phyloP scores from a whole-genome alignment of 2,113 vertebrate species.

The Arvicanthis niloticus region DNA sequence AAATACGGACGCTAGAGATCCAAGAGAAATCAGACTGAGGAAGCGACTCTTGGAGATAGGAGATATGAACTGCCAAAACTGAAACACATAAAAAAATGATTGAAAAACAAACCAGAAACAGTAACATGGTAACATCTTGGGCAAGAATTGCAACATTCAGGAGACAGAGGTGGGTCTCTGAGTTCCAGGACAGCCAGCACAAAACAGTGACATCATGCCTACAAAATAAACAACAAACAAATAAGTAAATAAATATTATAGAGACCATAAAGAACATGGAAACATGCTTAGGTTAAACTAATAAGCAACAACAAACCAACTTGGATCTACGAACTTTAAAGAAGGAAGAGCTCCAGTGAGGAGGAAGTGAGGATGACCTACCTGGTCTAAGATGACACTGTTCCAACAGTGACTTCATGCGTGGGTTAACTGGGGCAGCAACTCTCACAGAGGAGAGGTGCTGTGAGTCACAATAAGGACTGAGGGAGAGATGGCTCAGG shows the following conservation, averaged over 20 bases:
- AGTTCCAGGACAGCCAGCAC: background rate
- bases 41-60: background rate
- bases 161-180: background rate
- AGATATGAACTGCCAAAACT: background rate
- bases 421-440: background rate
- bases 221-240: background rate
- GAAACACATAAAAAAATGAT: background rate
- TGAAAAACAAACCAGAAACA: background rate
- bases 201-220: background rate
- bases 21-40: background rate
- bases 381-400: background rate
- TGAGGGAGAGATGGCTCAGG: background rate
- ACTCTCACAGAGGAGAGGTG: too few relatives aligned
- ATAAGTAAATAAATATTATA: background rate
- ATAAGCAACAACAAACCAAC: background rate
- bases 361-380: background rate
- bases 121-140: background rate
- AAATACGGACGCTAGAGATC: background rate
- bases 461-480: background rate
- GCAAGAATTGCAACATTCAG: background rate
- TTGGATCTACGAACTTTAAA: background rate
- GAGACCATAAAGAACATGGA: background rate
- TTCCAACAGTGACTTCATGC: background rate
- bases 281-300: background rate
- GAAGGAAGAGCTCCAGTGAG: background rate